These are phyloP conservation scores for Hybognathus amarus DNA, from an alignment of 2,797 vertebrate species.

Conservation along the genomic window DNA sequence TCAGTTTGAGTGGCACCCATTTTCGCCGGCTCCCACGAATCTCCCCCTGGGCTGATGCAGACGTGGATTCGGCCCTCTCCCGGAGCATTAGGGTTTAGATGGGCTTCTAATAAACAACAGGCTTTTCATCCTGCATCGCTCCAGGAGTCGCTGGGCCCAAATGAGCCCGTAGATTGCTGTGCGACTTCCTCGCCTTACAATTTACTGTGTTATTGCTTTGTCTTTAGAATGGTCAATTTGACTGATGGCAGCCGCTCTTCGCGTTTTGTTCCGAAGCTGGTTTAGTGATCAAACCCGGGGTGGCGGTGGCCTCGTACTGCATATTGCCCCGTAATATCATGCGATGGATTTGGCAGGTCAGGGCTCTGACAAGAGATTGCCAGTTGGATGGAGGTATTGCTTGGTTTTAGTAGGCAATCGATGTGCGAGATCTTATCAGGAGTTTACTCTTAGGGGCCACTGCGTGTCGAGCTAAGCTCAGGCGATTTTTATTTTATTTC, in stretches of 20 bases:
- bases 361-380: constrained; percentile 41
- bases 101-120: constrained; percentile 46
- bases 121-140: constrained; percentile 43
- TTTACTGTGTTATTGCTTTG: constrained; percentile 56
- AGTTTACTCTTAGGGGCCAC: constrained; percentile 10
- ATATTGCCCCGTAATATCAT: constrained; percentile 42
- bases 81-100: constrained; percentile 24
- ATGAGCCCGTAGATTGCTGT: constrained; percentile 56
- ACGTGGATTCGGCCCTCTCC: constrained; percentile 32
- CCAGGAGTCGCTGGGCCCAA: constrained; percentile 40
- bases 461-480: constrained; percentile 11
- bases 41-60: constrained; percentile 25
- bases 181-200: constrained; percentile 47
- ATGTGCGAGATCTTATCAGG: background rate
- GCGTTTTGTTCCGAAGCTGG: constrained; percentile 32
- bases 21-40: constrained; percentile 9
- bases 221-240: constrained; percentile 56
- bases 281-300: constrained; percentile 15
- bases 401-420: constrained; percentile 35
- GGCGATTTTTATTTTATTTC: constrained; percentile 17
- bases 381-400: background rate
- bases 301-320: constrained; percentile 32
- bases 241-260: constrained; percentile 47
- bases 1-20: constrained; percentile 59
- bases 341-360: constrained; percentile 23